These are phyloP conservation scores for Drosophila phalerata DNA, from an alignment of 2,888 invertebrate genomes.

Conservation along the genomic window DNA sequence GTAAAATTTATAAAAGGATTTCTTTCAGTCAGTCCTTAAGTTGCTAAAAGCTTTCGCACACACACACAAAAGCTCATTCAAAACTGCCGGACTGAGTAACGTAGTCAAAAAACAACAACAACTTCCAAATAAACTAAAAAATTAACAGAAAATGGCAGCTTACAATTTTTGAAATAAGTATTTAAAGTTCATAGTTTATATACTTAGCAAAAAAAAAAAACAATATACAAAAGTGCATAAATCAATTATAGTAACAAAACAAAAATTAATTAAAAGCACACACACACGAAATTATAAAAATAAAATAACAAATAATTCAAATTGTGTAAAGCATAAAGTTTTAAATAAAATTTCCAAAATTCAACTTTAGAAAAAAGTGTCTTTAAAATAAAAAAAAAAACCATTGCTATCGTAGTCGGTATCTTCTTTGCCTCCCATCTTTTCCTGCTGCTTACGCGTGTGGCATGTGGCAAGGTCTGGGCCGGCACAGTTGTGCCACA, in stretches of 20 bases:
- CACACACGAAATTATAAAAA: constrained; percentile 21
- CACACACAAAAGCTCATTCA: constrained; percentile 35
- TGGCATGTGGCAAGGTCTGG: constrained; percentile 24
- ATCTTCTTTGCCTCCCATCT: constrained; percentile 1
- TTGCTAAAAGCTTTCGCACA: constrained; percentile 29
- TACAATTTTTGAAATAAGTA: constrained; percentile 55
- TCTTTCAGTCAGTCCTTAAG: constrained; percentile 25
- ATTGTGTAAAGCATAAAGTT: constrained; percentile 52
- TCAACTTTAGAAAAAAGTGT: constrained; percentile 14
- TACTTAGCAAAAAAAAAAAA: constrained; percentile 50
- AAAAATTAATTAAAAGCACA: constrained; percentile 34
- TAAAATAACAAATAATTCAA: constrained; percentile 31
- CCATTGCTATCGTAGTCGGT: neutral
- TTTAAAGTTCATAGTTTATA: constrained; percentile 63
- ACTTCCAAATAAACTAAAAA: constrained; percentile 31
- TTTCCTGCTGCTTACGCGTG: constrained; percentile 50
- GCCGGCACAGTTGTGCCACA: constrained; percentile 44
- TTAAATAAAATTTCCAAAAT: constrained; percentile 60
- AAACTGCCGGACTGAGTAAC: constrained; percentile 61
- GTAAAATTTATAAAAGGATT: constrained; percentile 39
- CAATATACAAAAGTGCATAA: constrained; percentile 30
- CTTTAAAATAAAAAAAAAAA: constrained; percentile 39
- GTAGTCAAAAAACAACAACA: constrained; percentile 44
- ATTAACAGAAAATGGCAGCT: constrained; percentile 47
- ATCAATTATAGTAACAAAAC: constrained; percentile 24